phyloP scores from a whole-genome alignment of 2,113 vertebrate genomes.

The Laticauda laticaudata region DNA sequence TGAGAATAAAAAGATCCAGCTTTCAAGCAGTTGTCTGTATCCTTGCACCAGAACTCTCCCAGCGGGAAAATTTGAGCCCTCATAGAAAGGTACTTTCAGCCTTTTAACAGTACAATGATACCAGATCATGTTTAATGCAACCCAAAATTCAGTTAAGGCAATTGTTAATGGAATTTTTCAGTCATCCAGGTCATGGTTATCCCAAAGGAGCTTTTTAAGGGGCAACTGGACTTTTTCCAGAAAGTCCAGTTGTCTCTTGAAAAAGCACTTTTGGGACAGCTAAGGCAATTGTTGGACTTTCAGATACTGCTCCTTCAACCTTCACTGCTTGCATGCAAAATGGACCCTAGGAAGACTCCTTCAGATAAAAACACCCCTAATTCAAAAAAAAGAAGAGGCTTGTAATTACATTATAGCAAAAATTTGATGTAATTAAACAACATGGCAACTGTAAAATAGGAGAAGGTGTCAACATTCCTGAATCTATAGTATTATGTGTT shows the following conservation, averaged over 20 bases:
- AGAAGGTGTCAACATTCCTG: background rate
- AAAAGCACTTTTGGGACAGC: too few species aligned
- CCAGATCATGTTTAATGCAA: background rate
- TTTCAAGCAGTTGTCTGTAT: too few species aligned
- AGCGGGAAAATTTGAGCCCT: too few species aligned
- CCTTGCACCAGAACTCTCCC: too few species aligned
- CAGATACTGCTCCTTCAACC: background rate
- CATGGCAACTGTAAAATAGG: background rate
- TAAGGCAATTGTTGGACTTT: background rate
- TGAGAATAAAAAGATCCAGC: too few species aligned
- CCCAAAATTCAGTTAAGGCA: background rate
- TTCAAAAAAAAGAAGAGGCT: background rate
- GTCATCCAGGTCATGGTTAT: too few species aligned
- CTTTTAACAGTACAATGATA: too few species aligned
- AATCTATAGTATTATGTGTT: background rate
- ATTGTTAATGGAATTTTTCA: background rate
- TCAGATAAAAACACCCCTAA: background rate
- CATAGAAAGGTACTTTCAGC: too few species aligned
- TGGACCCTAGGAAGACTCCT: background rate
- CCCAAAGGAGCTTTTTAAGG: too few species aligned
- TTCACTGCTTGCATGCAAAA: background rate
- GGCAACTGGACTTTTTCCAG: too few species aligned
- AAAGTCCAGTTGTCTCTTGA: too few species aligned
- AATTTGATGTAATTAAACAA: background rate
- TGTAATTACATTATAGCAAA: background rate